These are phyloP conservation scores for Papilio dardanus DNA, from an alignment of 1,140 invertebrate genomes.

Conservation along the genomic window DNA sequence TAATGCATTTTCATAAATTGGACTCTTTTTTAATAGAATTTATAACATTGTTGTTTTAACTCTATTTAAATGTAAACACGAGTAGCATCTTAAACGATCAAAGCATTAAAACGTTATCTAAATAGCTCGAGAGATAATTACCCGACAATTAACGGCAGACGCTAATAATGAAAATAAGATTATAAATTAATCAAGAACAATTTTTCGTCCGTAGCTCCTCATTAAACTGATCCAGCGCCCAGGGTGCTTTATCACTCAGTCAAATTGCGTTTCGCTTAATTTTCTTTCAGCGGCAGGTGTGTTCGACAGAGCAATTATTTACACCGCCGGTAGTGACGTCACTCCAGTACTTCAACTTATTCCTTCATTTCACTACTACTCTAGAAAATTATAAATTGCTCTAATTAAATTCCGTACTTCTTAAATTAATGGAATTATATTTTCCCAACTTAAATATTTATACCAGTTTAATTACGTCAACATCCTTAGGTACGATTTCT, in stretches of 20 bases:
- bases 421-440: slow-evolving; percentile 35
- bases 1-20: too few relatives aligned
- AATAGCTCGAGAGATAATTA: slow-evolving; percentile 61
- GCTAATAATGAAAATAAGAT: slow-evolving; percentile 73
- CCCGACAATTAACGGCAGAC: slow-evolving; percentile 60
- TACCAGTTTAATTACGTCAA: slow-evolving; percentile 37
- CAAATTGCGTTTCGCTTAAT: slow-evolving; percentile 82
- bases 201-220: slow-evolving; percentile 78
- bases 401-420: slow-evolving; percentile 52
- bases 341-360: slow-evolving; percentile 52
- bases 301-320: slow-evolving; percentile 82
- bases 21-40: not conserved
- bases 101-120: slow-evolving; percentile 45
- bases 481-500: not conserved
- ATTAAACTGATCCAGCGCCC: slow-evolving; percentile 78
- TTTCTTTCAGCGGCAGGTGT: slow-evolving; percentile 81
- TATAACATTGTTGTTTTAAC: slow-evolving; percentile 26
- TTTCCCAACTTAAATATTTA: too few relatives aligned
- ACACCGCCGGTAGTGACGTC: slow-evolving; percentile 77
- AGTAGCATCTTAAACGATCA: slow-evolving; percentile 40
- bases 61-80: slow-evolving; percentile 34
- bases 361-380: slow-evolving; percentile 64
- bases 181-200: slow-evolving; percentile 77
- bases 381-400: slow-evolving; percentile 67
- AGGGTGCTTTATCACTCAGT: slow-evolving; percentile 81